Conservation (phyloP, 2,888 invertebrate species). For the Aphidoletes aphidimyza region DNA sequence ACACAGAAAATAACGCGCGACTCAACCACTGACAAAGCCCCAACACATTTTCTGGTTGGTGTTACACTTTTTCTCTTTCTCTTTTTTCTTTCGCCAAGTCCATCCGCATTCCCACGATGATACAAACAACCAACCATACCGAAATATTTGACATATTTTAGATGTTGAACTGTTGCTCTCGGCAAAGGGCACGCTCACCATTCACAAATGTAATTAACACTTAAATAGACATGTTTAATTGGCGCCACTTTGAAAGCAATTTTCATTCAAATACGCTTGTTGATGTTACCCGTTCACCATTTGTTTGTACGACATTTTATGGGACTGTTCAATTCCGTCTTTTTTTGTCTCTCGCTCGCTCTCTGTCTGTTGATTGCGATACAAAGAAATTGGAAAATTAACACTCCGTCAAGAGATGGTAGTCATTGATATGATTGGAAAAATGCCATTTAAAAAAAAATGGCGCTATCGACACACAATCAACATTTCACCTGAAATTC, state of each 20-base stretch:
- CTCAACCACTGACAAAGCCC: slow-evolving; percentile 42
- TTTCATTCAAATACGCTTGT: neutral
- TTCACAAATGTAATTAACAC: slow-evolving; percentile 36
- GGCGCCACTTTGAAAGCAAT: slow-evolving; percentile 46
- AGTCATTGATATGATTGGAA: too few relatives aligned
- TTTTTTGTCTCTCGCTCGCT: neutral
- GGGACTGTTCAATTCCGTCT: neutral
- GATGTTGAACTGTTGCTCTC: neutral
- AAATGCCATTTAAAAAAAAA: too few relatives aligned
- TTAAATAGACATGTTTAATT: slow-evolving; percentile 42
- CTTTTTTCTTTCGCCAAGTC: neutral
- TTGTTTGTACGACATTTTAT: neutral
- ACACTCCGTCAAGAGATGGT: too few relatives aligned
- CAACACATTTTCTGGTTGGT: neutral
- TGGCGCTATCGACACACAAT: too few relatives aligned
- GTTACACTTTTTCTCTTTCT: neutral
- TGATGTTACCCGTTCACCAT: neutral
- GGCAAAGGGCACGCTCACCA: neutral
- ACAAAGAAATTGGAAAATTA: too few relatives aligned
- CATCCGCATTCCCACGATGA: neutral
- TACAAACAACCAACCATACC: neutral
- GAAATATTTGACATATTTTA: slow-evolving; percentile 41
- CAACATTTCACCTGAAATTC: too few relatives aligned
- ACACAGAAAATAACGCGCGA: neutral
- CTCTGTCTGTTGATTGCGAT: too few relatives aligned